Conservation (phyloP, 2,888 invertebrate species). For the Philereme vetulata region DNA sequence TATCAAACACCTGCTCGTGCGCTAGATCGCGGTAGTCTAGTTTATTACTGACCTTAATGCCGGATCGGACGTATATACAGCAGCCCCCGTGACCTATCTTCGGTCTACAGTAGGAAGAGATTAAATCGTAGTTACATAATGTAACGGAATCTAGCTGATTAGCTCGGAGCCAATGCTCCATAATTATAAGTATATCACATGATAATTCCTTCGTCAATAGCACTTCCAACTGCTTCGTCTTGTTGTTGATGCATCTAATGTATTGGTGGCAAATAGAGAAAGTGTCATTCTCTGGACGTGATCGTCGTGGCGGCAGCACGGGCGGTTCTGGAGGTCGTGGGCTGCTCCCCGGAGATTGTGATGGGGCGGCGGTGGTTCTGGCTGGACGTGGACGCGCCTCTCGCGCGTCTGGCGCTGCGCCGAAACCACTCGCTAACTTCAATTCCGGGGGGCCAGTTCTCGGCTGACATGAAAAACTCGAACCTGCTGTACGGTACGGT, state of each 20-base stretch:
- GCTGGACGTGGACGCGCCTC: background rate
- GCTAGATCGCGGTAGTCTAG: slow-evolving; percentile 13
- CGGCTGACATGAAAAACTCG: slow-evolving; percentile 9
- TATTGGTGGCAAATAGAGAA: background rate
- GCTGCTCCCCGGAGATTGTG: no score
- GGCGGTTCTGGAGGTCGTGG: no score
- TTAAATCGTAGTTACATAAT: background rate
- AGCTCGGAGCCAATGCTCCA: background rate
- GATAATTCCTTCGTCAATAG: slow-evolving; percentile 1
- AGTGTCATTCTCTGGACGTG: no score
- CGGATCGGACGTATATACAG: slow-evolving; percentile 8
- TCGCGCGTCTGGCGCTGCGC: no score
- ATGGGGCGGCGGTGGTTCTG: background rate
- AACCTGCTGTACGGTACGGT: slow-evolving; percentile 2
- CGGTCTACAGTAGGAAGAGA: background rate
- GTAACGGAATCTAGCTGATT: background rate
- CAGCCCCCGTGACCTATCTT: background rate
- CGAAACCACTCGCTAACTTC: slow-evolving; percentile 17
- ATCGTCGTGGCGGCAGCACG: no score
- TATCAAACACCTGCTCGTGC: no score
- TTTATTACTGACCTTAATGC: slow-evolving; percentile 9
- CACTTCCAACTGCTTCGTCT: slow-evolving; percentile 3
- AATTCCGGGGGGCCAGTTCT: slow-evolving; percentile 13
- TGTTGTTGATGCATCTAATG: slow-evolving; percentile 2
- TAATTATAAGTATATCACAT: no score